A percentile compares a stretch with the other conserved stretches of the same genome.
Conservation (phyloP, 2,113 vertebrate genomes). For the Stercorarius parasiticus region DNA sequence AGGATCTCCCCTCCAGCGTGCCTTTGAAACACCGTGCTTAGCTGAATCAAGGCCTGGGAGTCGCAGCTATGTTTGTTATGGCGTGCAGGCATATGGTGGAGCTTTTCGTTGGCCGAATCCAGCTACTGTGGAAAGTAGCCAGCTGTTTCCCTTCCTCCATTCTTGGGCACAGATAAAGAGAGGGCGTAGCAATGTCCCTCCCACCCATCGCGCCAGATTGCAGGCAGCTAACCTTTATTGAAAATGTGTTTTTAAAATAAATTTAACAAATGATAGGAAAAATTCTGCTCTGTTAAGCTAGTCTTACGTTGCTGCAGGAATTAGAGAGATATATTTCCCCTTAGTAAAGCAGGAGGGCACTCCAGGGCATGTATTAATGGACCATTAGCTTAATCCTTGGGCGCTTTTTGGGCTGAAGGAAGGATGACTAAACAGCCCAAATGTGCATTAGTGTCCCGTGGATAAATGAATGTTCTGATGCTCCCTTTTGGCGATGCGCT, state of each 20-base stretch:
- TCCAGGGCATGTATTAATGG: background rate
- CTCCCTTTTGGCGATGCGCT: background rate
- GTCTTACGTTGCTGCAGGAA: background rate
- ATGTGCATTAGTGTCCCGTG: background rate
- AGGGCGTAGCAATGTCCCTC: background rate
- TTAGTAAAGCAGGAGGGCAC: conserved; percentile 11
- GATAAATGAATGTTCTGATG: background rate
- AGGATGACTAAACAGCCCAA: conserved; percentile 20
- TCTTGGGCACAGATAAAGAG: background rate
- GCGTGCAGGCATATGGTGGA: rapidly evolving
- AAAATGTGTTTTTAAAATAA: background rate
- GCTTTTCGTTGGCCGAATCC: background rate
- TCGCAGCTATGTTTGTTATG: background rate
- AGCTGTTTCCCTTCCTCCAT: background rate
- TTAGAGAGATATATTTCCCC: conserved; percentile 8
- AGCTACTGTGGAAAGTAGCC: background rate
- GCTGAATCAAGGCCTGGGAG: background rate
- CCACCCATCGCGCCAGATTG: background rate
- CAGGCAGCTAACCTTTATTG: background rate
- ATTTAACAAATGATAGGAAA: background rate
- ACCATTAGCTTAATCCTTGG: background rate
- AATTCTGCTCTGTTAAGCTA: background rate
- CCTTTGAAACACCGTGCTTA: background rate
- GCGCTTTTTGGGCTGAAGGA: background rate
- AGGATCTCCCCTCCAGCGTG: background rate